phyloP scores from a whole-genome alignment of 2,113 vertebrate genomes.

The Gadus chalcogrammus region DNA sequence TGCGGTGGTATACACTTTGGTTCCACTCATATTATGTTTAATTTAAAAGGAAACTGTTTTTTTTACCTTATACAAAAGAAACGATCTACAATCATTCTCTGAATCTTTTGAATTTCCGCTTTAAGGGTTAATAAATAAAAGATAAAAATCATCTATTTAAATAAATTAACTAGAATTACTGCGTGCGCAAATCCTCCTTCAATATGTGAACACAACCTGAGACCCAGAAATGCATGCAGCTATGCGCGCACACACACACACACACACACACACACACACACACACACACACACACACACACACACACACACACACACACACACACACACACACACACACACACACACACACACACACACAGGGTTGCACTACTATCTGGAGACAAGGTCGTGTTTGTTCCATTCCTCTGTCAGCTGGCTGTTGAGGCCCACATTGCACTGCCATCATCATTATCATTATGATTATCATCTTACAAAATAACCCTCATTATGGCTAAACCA shows the following conservation, averaged over 20 bases:
- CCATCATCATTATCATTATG: constrained; percentile 2
- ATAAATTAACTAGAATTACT: neutral
- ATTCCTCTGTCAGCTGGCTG: no score
- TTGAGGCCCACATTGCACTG: no score
- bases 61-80: neutral
- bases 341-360: neutral
- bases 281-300: neutral
- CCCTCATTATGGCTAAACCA: no score
- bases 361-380: no score
- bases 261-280: neutral
- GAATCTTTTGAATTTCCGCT: neutral
- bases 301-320: neutral
- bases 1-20: no score
- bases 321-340: neutral
- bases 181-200: neutral
- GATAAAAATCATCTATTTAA: neutral
- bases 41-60: neutral
- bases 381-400: no score
- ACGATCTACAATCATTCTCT: neutral
- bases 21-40: no score
- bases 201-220: no score
- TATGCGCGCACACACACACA: neutral
- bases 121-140: neutral
- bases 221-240: neutral
- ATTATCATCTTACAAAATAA: no score